phyloP scores from a whole-genome alignment of 92 coral and sea anemone genomes.

The Micromussa lordhowensis region DNA sequence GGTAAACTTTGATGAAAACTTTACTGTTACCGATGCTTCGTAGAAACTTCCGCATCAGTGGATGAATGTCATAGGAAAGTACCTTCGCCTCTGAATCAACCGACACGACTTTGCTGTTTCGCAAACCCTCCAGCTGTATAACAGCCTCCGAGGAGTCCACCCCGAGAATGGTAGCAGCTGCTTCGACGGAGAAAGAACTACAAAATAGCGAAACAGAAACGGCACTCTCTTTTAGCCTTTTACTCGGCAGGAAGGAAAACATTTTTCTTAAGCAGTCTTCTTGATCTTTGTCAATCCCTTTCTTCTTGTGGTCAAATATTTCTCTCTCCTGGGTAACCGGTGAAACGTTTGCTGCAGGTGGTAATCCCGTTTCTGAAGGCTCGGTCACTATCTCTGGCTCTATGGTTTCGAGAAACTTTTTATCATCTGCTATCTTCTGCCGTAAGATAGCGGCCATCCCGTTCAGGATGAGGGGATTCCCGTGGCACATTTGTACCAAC shows the following conservation, averaged over 20 bases:
- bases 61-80: constrained; percentile 58
- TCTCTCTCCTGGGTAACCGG: constrained; percentile 13
- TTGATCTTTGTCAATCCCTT: constrained; percentile 21
- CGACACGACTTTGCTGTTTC: constrained; percentile 20
- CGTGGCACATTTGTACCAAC: constrained; percentile 43
- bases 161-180: constrained; percentile 32
- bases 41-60: constrained; percentile 60
- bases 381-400: constrained; percentile 23
- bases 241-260: constrained; percentile 36
- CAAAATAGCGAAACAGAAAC: constrained; percentile 54
- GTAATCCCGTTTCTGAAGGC: neutral
- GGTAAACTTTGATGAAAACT: neutral
- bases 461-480: constrained; percentile 66
- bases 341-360: neutral
- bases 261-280: constrained; percentile 27
- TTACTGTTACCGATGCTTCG: constrained; percentile 12
- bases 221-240: constrained; percentile 36
- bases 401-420: constrained; percentile 38
- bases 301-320: neutral
- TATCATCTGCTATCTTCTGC: constrained; percentile 50
- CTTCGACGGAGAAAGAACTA: constrained; percentile 42
- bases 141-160: constrained; percentile 30
- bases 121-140: constrained; percentile 14
- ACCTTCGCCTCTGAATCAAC: constrained; percentile 28
- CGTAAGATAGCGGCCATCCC: constrained; percentile 52